Base-by-base conservation (phyloP, 2,797 vertebrate genomes). In the Melanogrammus aeglefinus region DNA sequence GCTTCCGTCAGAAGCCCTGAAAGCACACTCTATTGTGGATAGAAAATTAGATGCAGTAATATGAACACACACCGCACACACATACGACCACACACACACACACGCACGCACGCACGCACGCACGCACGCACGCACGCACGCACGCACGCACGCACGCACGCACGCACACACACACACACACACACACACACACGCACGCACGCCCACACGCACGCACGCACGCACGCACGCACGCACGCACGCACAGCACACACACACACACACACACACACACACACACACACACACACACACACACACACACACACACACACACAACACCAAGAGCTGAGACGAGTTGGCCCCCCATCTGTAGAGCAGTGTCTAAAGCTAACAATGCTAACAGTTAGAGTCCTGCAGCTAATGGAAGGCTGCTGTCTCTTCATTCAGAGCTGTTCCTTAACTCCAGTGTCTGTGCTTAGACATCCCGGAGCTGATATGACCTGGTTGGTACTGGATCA, bases 401-500 rank as follows among this genome's bases (percentile, higher is more conserved):
- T 74, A 47, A 75, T 73, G 44, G 44, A 76, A 16, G 80, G 71
- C 72, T 78, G 81, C 83, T 83, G 82, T 79, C 63, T 77, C 63
- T 39, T 71, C 81, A 79, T 76, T 78, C 31, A 57, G 51, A 78
- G 77, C 33, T n/a, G 31, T n/a, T 75, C 80, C 78, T 70, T 12
- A 8, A 24, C 51, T 63, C 18, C 57, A 63, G 6, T 24, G 57
- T 63, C n/a, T 63, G 57, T 7, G 21, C 57, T 63, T 10, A 18
- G 57, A n/a, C 57, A 63, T 18, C 57, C 57, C 2, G n/a, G 57
- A 63, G 57, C 57, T 63, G 57, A n/a, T 18, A 24, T n/a, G 57
- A 63, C 21, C 57, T 63, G 57, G n/a, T n/a, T 24, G 47, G 5
- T 4, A 6, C 47, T 57, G 57, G 21, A 24, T 63, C 57, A 63